These are phyloP conservation scores for Cistogaster globosa DNA, from an alignment of 2,888 invertebrate species.

Conservation along the genomic window DNA sequence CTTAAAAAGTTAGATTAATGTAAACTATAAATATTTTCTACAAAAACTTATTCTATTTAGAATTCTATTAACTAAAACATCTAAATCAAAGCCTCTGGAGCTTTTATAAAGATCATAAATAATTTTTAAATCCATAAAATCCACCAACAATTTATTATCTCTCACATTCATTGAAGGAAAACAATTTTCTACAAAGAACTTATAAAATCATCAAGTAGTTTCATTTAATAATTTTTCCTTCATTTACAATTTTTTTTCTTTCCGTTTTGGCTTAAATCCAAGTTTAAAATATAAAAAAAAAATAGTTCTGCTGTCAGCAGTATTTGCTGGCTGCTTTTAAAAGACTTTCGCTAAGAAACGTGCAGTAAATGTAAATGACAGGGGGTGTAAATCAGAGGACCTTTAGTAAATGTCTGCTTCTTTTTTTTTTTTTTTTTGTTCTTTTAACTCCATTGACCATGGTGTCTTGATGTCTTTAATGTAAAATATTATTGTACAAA, in stretches of 20 bases:
- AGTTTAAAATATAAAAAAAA: conserved; percentile 24
- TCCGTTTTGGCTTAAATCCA: conserved; percentile 36
- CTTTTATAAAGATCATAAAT: conserved; percentile 2
- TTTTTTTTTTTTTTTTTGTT: not conserved
- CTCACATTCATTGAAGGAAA: conserved; percentile 31
- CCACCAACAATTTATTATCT: conserved; percentile 37
- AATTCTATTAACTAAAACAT: not conserved
- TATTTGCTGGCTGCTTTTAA: conserved; percentile 11
- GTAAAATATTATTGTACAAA: conserved; percentile 17
- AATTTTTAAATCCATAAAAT: conserved; percentile 11
- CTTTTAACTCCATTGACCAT: conserved; percentile 28
- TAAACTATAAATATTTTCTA: too few species aligned
- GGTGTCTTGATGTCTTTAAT: conserved; percentile 4
- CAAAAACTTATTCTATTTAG: too few species aligned
- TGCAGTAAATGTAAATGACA: not conserved
- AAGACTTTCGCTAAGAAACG: conserved; percentile 1
- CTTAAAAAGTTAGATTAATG: too few species aligned
- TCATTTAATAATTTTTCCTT: conserved; percentile 30
- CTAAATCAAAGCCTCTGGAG: not conserved
- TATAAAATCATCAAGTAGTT: conserved; percentile 59
- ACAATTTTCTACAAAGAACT: conserved; percentile 39
- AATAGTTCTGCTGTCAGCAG: conserved; percentile 32
- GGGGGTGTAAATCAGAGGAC: not conserved
- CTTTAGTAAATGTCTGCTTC: conserved; percentile 9
- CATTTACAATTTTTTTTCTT: not conserved